Evolutionary conservation across 2,797 vertebrate genomes (phyloP).

Genomic region (Brotula barbata): DNA sequence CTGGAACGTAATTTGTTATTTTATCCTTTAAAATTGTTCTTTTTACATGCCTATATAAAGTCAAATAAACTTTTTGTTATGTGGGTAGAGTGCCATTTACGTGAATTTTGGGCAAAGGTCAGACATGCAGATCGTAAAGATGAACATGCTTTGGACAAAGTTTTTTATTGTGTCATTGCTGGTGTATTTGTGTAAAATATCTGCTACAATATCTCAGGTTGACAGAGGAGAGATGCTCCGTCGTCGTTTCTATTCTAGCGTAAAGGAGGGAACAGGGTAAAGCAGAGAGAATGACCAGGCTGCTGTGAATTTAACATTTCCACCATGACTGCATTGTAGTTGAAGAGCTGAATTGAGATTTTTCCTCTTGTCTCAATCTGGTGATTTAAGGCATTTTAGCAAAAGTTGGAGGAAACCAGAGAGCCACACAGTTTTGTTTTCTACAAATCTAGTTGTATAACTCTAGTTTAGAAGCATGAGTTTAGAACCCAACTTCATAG

Average conservation of each 20-base stretch:
- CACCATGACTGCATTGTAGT: conserved; percentile 17
- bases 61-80: conserved; percentile 13
- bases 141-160: conserved; percentile 8
- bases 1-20: conserved; percentile 52
- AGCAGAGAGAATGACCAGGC: conserved; percentile 24
- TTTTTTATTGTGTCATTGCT: conserved; percentile 14
- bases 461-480: conserved; percentile 23
- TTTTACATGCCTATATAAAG: conserved; percentile 10
- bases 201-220: conserved; percentile 50
- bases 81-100: not conserved
- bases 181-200: conserved; percentile 28
- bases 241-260: too few species aligned
- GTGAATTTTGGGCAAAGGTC: conserved; percentile 1
- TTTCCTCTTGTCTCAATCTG: conserved; percentile 11
- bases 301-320: conserved; percentile 30
- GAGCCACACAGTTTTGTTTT: conserved; percentile 28
- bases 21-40: conserved; percentile 29
- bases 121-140: not conserved
- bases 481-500: conserved; percentile 17
- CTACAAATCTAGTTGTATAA: conserved; percentile 26
- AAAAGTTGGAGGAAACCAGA: conserved; percentile 4
- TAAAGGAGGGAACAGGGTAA: conserved; percentile 50
- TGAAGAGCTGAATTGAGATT: conserved; percentile 25
- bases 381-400: conserved; percentile 18
- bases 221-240: too few species aligned